These are phyloP conservation scores for Troglohyphantes excavatus DNA, from an alignment of 2,888 invertebrate species.

Conservation along the genomic window DNA sequence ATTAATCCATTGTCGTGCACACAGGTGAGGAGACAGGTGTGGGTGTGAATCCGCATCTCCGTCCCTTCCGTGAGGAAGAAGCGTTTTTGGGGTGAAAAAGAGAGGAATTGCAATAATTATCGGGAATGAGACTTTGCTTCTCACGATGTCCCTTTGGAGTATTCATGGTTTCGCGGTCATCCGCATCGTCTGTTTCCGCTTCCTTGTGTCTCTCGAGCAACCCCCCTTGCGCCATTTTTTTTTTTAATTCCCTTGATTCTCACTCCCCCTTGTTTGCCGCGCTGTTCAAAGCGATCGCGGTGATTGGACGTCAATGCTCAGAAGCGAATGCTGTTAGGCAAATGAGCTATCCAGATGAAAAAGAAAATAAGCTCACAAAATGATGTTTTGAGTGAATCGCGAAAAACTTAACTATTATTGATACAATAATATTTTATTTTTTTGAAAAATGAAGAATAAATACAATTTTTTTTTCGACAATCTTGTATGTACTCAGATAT, in stretches of 20 bases:
- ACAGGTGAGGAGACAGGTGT: slow-evolving; percentile 57
- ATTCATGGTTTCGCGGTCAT: slow-evolving; percentile 74
- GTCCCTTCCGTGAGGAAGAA: slow-evolving; percentile 36
- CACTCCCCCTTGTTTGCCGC: not conserved
- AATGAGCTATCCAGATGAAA: too few relatives aligned
- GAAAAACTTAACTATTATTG: too few relatives aligned
- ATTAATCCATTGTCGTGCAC: slow-evolving; percentile 6
- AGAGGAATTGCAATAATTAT: slow-evolving; percentile 63
- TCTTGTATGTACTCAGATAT: too few relatives aligned
- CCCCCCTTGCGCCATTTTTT: not conserved
- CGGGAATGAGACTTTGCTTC: slow-evolving; percentile 41
- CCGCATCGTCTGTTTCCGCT: slow-evolving; percentile 65
- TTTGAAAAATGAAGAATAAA: too few relatives aligned
- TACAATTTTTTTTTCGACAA: too few relatives aligned
- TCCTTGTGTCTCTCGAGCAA: slow-evolving; percentile 39
- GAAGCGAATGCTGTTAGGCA: too few relatives aligned
- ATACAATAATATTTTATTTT: too few relatives aligned
- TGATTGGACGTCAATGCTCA: too few relatives aligned
- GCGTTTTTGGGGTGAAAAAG: slow-evolving; percentile 58
- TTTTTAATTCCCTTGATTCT: not conserved
- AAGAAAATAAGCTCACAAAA: too few relatives aligned
- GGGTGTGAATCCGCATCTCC: slow-evolving; percentile 75
- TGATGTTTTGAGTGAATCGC: too few relatives aligned
- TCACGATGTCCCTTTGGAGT: slow-evolving; percentile 59
- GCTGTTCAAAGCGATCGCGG: not conserved